Conservation (phyloP, 2,888 invertebrate genomes). For the Cephus spinipes region DNA sequence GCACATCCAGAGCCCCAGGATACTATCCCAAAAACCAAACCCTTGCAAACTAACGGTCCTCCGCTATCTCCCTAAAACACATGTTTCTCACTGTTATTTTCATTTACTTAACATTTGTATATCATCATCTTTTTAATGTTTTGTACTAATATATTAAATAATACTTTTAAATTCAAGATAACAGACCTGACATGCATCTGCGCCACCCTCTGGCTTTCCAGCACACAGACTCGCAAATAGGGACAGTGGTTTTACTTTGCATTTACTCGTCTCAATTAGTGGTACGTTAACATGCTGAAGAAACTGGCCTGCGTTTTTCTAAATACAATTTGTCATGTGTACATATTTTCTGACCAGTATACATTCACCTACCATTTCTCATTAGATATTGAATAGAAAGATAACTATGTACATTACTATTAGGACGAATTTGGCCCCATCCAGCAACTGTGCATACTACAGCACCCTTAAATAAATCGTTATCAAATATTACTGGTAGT, state of each 20-base stretch:
- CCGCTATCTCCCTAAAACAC: constrained; percentile 54
- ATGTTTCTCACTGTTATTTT: not conserved
- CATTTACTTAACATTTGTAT: not conserved
- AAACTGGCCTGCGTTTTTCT: not conserved
- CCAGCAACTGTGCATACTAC: constrained; percentile 37
- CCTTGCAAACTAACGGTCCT: constrained; percentile 51
- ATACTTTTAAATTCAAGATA: not conserved
- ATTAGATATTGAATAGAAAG: not conserved
- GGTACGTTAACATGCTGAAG: constrained; percentile 46
- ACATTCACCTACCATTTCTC: not conserved
- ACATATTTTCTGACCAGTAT: not conserved
- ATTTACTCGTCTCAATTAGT: constrained; percentile 33
- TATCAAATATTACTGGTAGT: constrained; percentile 32
- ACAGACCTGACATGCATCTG: constrained; percentile 53
- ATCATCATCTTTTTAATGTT: constrained; percentile 9
- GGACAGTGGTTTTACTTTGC: not conserved
- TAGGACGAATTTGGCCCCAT: constrained; percentile 40
- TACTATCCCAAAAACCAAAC: constrained; percentile 47
- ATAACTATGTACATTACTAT: constrained; percentile 26
- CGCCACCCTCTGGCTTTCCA: constrained; percentile 44
- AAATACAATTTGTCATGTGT: not conserved
- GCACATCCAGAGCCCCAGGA: constrained; percentile 56
- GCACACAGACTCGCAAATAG: constrained; percentile 39
- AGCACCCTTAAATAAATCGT: constrained; percentile 30
- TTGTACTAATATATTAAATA: constrained; percentile 8